Percentiles rank a stretch among this genome's conserved stretches.
phyloP scores from a whole-genome alignment of 2,797 vertebrate genomes.

The Tragelaphus eurycerus region DNA sequence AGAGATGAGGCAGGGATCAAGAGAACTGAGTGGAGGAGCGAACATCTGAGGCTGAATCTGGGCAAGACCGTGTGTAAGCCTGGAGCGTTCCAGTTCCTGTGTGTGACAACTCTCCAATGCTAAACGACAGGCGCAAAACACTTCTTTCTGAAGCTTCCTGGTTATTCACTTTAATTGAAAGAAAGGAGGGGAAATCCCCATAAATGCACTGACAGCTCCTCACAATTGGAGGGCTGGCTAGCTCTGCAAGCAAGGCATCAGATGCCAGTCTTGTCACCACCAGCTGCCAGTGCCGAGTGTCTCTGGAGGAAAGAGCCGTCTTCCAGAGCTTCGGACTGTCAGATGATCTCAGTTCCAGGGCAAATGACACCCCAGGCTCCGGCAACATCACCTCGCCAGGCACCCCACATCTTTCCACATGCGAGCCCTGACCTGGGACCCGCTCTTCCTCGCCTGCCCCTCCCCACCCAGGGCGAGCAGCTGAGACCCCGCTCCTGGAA shows the following conservation, averaged over 20 bases:
- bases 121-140: fast-evolving
- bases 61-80: fast-evolving
- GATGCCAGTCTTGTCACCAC: fast-evolving
- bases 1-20: background rate
- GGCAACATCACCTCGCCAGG: background rate
- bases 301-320: background rate
- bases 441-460: fast-evolving
- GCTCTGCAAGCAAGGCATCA: fast-evolving
- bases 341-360: fast-evolving
- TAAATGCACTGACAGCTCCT: background rate
- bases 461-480: background rate
- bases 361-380: fast-evolving
- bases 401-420: background rate
- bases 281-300: fast-evolving
- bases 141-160: background rate
- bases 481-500: background rate
- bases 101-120: background rate
- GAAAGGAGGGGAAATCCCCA: background rate
- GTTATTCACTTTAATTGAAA: background rate
- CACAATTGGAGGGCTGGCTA: fast-evolving
- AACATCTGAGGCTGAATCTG: fast-evolving
- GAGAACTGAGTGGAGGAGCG: background rate
- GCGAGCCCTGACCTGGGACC: background rate
- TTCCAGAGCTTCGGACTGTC: fast-evolving
- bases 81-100: fast-evolving